A percentile compares a stretch with the other conserved stretches of the same genome.
Conservation (phyloP, 2,797 vertebrate genomes). For the Xiphophorus birchmanni region DNA sequence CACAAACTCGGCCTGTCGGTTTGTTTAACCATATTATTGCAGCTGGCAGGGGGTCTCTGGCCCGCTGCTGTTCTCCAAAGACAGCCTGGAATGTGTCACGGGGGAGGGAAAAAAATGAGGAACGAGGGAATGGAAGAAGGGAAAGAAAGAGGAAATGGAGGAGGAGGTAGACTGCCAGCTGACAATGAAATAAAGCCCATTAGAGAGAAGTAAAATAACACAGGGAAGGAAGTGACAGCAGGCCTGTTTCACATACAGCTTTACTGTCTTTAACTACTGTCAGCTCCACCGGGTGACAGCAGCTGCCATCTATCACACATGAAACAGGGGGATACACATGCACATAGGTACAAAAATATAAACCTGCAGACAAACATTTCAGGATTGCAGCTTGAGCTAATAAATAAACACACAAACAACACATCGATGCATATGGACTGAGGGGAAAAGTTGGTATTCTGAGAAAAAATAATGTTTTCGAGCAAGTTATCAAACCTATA, state of each 20-base stretch:
- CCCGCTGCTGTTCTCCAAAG: constrained; percentile 78
- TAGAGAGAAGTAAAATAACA: constrained; percentile 81
- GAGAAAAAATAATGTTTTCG: background rate
- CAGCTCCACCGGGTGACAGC: constrained; percentile 74
- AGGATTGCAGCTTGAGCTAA: constrained; percentile 51
- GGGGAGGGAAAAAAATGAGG: constrained; percentile 65
- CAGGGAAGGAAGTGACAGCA: constrained; percentile 79
- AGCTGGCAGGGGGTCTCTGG: constrained; percentile 75
- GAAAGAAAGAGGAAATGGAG: constrained; percentile 64
- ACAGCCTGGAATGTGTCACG: constrained; percentile 78
- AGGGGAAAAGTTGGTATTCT: background rate
- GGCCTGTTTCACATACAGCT: constrained; percentile 74
- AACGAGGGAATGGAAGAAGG: constrained; percentile 58
- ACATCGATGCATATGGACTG: constrained; percentile 8
- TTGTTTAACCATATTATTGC: constrained; percentile 81
- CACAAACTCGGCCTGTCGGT: constrained; percentile 72
- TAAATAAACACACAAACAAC: constrained; percentile 37
- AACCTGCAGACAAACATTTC: constrained; percentile 36
- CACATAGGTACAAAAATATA: constrained; percentile 36
- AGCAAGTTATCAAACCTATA: background rate
- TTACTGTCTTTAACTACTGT: constrained; percentile 80
- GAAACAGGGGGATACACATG: constrained; percentile 36
- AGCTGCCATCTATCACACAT: constrained; percentile 62
- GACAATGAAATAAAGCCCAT: constrained; percentile 87
- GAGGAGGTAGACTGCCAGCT: constrained; percentile 77